Evolutionary conservation across 2,113 vertebrate species (phyloP).

Genomic region (Phaethon lepturus): DNA sequence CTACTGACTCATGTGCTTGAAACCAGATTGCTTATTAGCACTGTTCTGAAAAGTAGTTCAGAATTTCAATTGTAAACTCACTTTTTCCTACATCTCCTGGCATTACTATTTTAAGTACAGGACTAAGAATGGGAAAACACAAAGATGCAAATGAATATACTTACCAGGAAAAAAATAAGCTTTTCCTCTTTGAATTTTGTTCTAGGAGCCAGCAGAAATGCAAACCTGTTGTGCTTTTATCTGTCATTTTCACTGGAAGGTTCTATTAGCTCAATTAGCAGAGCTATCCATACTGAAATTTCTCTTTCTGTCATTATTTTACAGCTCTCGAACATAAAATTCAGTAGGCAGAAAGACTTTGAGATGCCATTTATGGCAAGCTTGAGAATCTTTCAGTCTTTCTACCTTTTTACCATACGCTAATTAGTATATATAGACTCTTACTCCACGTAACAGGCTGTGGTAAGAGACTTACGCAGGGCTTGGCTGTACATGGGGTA

Average conservation of each 20-base stretch:
- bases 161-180: neutral
- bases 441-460: rapidly evolving
- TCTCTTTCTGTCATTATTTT: neutral
- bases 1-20: neutral
- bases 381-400: neutral
- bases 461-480: neutral
- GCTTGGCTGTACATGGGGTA: rapidly evolving
- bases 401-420: neutral
- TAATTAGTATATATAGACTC: neutral
- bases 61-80: neutral
- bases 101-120: neutral
- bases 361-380: neutral
- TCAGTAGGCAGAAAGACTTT: neutral
- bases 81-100: neutral
- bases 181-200: neutral
- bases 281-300: neutral
- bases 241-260: neutral
- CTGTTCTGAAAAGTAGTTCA: neutral
- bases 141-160: neutral
- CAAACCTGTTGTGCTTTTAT: neutral
- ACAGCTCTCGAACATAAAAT: neutral
- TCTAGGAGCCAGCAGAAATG: neutral
- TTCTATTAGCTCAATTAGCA: slow-evolving; percentile 16
- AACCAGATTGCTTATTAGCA: neutral
- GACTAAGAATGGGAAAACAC: neutral